Evolutionary conservation across 2,888 invertebrate species (phyloP).

Genomic region (Dynastes maya): DNA sequence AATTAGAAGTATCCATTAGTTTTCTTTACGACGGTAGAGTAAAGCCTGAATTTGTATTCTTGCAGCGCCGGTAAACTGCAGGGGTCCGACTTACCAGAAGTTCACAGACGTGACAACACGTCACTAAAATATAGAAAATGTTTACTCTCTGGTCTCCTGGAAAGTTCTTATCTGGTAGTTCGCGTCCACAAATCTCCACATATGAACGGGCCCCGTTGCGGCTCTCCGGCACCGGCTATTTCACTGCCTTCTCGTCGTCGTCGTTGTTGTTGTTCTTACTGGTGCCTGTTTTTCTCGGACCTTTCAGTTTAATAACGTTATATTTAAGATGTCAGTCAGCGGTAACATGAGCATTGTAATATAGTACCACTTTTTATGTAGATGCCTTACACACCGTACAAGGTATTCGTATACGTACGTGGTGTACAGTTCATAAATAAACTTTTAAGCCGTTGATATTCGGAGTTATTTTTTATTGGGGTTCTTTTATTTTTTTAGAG

Average conservation of each 20-base stretch:
- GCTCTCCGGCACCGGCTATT: slow-evolving; percentile 17
- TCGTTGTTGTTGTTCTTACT: slow-evolving; percentile 20
- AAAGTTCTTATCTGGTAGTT: slow-evolving; percentile 46
- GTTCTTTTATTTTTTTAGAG: background rate
- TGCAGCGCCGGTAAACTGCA: slow-evolving; percentile 62
- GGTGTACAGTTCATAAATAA: background rate
- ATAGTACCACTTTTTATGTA: slow-evolving; percentile 45
- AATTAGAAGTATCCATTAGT: slow-evolving; percentile 66
- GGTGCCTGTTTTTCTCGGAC: slow-evolving; percentile 26
- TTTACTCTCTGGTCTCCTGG: slow-evolving; percentile 52
- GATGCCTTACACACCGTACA: slow-evolving; percentile 28
- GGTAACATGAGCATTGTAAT: slow-evolving; percentile 47
- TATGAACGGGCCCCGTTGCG: slow-evolving; percentile 43
- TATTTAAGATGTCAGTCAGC: slow-evolving; percentile 46
- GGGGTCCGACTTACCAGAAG: slow-evolving; percentile 65
- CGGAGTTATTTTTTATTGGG: background rate
- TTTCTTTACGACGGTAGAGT: slow-evolving; percentile 61
- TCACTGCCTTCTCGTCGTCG: slow-evolving; percentile 37
- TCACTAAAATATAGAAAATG: slow-evolving; percentile 66
- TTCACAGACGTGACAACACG: slow-evolving; percentile 68
- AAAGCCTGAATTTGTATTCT: slow-evolving; percentile 65
- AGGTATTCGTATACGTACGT: background rate
- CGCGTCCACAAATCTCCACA: slow-evolving; percentile 47
- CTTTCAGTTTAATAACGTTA: slow-evolving; percentile 45
- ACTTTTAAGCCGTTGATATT: background rate